Evolutionary conservation across 2,113 vertebrate genomes (phyloP), one percentile per base, ranked within the genome.

Genomic region (Melozone crissalis): DNA sequence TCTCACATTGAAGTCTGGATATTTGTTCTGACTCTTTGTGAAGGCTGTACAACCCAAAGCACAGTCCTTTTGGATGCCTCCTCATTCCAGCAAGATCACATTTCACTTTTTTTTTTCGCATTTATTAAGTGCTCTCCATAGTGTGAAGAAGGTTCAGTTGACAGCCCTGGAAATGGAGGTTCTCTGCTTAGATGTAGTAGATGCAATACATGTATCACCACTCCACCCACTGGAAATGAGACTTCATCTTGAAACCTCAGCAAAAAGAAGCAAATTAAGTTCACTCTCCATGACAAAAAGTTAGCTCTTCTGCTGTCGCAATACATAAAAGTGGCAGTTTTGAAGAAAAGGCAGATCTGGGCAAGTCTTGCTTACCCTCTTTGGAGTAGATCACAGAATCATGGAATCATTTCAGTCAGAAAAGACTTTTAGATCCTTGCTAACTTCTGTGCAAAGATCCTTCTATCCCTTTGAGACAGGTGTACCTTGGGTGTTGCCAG

Each of bases 11-110:
- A 97, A 94, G 68, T 78, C 84, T 94, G 93, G 84, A 95, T 92
- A 95, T 93, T 95, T 94, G 80, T 92, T 96, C 96, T 94, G 94
- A 94, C 89, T 94, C 91, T 89, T 94, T 91, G 44, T 55, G 91
- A 91, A 97, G 80, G 44, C 80, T 93, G 66, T 84, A 68, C 66
- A 89, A 89, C n/a, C 27, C 77, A 79, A 92, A 96, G 76, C 44
- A 59, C 79, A 74, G 68, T 52, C 52, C 76, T 86, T 93, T 90
- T 81, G 72, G 72, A 90, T 52, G 89, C 47, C 52, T 77, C 90
- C 17, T 55, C 61, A 74, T 84, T 92, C 65, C 86, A 89, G 47
- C 16, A 81, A 86, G 65, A 93, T 96, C 79, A 93, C 21, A 67
- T 93, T 92, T 94, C 83, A 69, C 30, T 59, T 58, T 69, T 71